A percentile compares a stretch with the other conserved stretches of the same genome.
phyloP scores from a whole-genome alignment of 2,113 vertebrate species.

The Platysternon megacephalum region DNA sequence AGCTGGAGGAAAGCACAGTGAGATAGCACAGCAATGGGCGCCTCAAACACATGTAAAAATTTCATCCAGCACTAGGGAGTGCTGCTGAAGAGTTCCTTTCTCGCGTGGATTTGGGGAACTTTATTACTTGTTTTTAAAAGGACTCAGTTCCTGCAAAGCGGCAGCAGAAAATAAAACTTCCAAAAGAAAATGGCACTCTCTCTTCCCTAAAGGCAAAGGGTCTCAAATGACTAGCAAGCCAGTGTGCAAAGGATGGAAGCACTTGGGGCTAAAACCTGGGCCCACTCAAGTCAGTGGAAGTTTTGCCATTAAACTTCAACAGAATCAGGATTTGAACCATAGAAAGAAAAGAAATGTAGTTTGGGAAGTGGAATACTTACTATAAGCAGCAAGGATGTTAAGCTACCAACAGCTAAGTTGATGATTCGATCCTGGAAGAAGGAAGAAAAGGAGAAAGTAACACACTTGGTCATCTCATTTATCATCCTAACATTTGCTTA shows the following conservation, averaged over 20 bases:
- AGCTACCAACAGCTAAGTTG: slow-evolving; percentile 90
- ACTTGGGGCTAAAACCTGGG: not conserved
- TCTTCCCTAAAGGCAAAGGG: not conserved
- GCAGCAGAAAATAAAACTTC: not conserved
- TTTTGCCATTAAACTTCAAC: fast-evolving
- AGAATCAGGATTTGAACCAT: not conserved
- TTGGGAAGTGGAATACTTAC: slow-evolving; percentile 82
- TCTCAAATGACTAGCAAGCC: fast-evolving
- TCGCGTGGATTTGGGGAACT: not conserved
- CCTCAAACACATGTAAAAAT: not conserved
- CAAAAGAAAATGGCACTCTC: not conserved
- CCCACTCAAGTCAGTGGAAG: not conserved
- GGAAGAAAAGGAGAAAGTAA: not conserved
- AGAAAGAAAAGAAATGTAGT: fast-evolving
- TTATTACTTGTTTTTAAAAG: not conserved
- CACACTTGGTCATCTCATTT: not conserved
- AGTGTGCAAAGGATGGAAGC: not conserved
- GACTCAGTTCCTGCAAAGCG: not conserved
- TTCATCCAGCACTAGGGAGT: fast-evolving
- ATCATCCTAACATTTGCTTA: not conserved
- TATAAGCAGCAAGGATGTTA: slow-evolving; percentile 89
- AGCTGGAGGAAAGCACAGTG: not conserved
- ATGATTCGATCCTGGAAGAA: slow-evolving; percentile 92
- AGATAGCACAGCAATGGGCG: not conserved
- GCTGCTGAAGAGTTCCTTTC: not conserved